Evolutionary conservation across 2,797 vertebrate genomes (phyloP).

Genomic region (Ibycter americanus): DNA sequence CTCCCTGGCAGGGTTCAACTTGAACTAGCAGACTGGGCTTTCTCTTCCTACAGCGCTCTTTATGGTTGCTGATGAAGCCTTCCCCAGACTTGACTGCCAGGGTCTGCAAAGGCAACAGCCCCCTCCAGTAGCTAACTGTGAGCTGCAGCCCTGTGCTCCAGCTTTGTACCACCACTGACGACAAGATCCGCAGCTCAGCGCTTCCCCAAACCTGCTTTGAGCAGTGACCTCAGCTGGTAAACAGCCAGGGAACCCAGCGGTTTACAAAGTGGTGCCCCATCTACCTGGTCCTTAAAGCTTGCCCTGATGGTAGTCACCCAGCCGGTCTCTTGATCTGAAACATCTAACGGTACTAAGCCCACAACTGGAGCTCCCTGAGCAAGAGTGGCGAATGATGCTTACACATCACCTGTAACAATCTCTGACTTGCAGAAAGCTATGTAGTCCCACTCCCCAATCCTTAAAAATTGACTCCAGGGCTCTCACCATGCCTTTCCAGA

Average conservation of each 20-base stretch:
- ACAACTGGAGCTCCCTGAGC: background rate
- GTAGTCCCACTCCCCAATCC: background rate
- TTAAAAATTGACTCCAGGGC: background rate
- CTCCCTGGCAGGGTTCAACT: background rate
- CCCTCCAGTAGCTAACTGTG: background rate
- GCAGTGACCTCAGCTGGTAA: constrained; percentile 60
- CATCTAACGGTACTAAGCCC: background rate
- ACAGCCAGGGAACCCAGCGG: background rate
- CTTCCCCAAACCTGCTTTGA: constrained; percentile 9
- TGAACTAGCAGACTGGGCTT: background rate
- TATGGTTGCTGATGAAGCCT: background rate
- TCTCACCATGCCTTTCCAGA: background rate
- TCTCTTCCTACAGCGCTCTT: background rate
- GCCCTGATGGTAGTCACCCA: background rate
- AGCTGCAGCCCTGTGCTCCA: background rate
- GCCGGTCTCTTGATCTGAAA: background rate
- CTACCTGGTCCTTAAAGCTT: background rate
- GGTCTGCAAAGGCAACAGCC: background rate
- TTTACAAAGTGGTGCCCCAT: background rate
- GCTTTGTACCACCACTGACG: background rate
- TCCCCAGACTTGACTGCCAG: background rate
- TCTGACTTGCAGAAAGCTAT: background rate
- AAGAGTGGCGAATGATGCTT: background rate
- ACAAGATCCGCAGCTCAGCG: background rate
- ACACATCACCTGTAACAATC: background rate